phyloP scores from a whole-genome alignment of 2,113 vertebrate species.

The Ramphastos sulfuratus region DNA sequence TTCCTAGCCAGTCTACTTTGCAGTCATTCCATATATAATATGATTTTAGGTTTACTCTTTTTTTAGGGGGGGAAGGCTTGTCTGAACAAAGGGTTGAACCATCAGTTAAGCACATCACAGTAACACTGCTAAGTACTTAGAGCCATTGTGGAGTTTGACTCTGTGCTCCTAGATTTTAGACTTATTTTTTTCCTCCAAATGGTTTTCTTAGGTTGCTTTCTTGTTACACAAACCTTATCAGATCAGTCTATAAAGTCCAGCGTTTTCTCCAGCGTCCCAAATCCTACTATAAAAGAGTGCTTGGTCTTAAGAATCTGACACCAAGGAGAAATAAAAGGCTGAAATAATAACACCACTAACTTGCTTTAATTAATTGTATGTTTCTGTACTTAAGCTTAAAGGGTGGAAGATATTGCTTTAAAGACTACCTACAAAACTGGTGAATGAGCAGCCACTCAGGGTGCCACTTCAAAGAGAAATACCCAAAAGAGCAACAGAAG shows the following conservation, averaged over 20 bases:
- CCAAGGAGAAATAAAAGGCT: conserved; percentile 26
- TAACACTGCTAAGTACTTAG: not conserved
- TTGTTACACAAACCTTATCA: not conserved
- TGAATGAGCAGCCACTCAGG: conserved; percentile 16
- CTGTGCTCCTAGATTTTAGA: not conserved
- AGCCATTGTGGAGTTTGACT: not conserved
- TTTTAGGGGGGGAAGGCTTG: too few relatives aligned
- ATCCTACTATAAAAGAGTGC: conserved; percentile 8
- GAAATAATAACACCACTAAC: not conserved
- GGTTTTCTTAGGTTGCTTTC: not conserved
- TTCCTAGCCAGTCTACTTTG: not conserved
- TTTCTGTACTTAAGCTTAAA: conserved; percentile 16
- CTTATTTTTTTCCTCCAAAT: not conserved
- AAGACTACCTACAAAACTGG: not conserved
- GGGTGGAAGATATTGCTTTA: conserved; percentile 9
- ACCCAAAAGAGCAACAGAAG: not conserved
- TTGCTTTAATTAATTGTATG: conserved; percentile 31
- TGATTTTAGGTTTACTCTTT: not conserved
- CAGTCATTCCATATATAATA: not conserved
- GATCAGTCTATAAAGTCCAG: not conserved
- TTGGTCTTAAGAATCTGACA: not conserved
- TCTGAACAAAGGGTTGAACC: not conserved
- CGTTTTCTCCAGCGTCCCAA: conserved; percentile 23
- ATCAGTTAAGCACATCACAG: not conserved
- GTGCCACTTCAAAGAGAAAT: conserved; percentile 36